Evolutionary conservation across 2,797 vertebrate genomes (phyloP).

Genomic region (Apogon hyalosoma): DNA sequence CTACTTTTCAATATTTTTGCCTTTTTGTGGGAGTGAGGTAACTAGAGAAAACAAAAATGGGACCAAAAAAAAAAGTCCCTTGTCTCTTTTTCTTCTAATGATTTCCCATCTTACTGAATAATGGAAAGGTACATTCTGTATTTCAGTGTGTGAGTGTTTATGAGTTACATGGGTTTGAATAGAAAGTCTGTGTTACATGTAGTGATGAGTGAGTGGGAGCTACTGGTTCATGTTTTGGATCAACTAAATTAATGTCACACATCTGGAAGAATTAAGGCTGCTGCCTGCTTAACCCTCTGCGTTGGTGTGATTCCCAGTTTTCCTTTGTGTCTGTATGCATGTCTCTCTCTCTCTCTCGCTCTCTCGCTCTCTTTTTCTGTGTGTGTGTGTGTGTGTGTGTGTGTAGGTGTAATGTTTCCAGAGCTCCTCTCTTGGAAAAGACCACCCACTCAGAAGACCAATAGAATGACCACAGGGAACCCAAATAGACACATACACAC

Average conservation of each 20-base stretch:
- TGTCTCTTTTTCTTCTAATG: neutral
- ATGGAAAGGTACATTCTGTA: constrained; percentile 25
- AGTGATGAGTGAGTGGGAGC: constrained; percentile 81
- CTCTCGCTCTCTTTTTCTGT: too few species aligned
- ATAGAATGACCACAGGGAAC: constrained; percentile 76
- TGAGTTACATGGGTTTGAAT: constrained; percentile 1
- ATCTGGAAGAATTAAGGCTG: constrained; percentile 80
- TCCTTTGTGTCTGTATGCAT: constrained; percentile 54
- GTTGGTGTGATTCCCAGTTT: constrained; percentile 84
- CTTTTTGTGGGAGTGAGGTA: too few species aligned
- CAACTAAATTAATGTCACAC: constrained; percentile 83
- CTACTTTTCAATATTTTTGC: too few species aligned
- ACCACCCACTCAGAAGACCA: constrained; percentile 84
- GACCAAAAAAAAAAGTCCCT: neutral
- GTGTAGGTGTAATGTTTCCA: constrained; percentile 80
- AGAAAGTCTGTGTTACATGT: neutral
- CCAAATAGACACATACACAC: constrained; percentile 67
- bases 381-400: constrained; percentile 48
- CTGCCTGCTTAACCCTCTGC: constrained; percentile 81
- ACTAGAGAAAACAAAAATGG: too few species aligned
- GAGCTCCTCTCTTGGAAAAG: constrained; percentile 78
- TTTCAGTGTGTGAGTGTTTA: constrained; percentile 33
- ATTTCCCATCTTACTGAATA: constrained; percentile 8
- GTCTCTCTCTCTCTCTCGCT: constrained; percentile 40
- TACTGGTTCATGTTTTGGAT: constrained; percentile 84